phyloP scores from a whole-genome alignment of 2,113 vertebrate genomes.

The Petroica traversi region DNA sequence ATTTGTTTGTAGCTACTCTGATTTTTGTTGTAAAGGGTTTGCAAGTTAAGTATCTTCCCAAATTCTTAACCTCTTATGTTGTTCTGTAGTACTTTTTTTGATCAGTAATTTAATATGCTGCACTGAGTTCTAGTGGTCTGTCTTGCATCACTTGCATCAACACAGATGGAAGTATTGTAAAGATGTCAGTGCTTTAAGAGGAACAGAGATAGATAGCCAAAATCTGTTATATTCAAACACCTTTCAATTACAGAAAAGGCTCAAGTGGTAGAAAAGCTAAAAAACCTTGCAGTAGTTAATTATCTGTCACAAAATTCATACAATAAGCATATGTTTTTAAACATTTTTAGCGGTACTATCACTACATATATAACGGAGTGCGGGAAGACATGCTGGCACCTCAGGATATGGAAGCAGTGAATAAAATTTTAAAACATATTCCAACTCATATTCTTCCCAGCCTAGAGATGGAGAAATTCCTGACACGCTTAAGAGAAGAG shows the following conservation, averaged over 20 bases:
- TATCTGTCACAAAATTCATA: not conserved
- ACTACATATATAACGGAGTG: slow-evolving; percentile 82
- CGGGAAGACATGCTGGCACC: slow-evolving; percentile 78
- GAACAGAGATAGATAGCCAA: not conserved
- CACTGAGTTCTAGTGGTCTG: not conserved
- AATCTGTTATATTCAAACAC: not conserved
- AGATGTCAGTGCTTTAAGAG: not conserved
- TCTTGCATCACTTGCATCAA: not conserved
- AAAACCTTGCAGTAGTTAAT: not conserved
- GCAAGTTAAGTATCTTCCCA: not conserved
- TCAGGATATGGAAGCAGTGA: slow-evolving; percentile 73
- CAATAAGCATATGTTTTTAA: not conserved
- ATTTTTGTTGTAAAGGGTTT: not conserved
- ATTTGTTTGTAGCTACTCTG: not conserved
- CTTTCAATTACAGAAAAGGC: not conserved
- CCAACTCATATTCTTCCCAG: slow-evolving; percentile 57
- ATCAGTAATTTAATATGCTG: not conserved
- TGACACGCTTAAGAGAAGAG: slow-evolving; percentile 72
- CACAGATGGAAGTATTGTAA: not conserved
- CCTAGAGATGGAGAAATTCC: slow-evolving; percentile 49
- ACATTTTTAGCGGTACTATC: slow-evolving; percentile 80
- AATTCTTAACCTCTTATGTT: not conserved
- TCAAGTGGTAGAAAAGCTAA: not conserved
- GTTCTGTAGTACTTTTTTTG: not conserved
- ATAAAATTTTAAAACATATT: slow-evolving; percentile 73